These are phyloP conservation scores for Tinamus major DNA, from an alignment of 2,797 vertebrate genomes.

Conservation along the genomic window DNA sequence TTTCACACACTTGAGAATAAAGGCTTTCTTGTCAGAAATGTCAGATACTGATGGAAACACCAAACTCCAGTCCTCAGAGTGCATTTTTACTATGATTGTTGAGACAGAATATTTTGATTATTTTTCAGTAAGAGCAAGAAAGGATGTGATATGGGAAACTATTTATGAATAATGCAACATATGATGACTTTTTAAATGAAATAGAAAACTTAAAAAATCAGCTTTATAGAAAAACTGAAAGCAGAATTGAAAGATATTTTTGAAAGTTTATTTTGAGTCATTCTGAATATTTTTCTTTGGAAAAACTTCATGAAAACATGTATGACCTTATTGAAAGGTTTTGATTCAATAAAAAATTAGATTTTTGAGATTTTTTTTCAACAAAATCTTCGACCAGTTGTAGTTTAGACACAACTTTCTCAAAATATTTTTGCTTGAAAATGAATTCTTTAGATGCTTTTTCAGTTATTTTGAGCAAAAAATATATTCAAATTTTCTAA, in stretches of 20 bases:
- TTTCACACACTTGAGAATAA: neutral
- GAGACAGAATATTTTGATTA: neutral
- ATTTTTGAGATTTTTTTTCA: neutral
- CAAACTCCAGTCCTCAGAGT: neutral
- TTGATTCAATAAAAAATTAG: neutral
- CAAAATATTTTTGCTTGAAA: neutral
- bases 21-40: neutral
- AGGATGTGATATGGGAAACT: neutral
- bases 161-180: neutral
- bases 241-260: neutral
- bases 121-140: constrained; percentile 2
- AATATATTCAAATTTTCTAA: neutral
- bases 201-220: neutral
- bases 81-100: neutral
- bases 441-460: neutral
- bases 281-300: neutral
- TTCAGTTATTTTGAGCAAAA: neutral
- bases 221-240: neutral
- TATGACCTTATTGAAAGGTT: neutral
- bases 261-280: neutral
- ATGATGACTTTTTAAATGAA: neutral
- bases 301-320: neutral
- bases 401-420: neutral
- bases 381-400: neutral
- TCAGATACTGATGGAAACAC: neutral